Conservation (phyloP, 2,113 vertebrate genomes). For the Myiopsitta monachus region DNA sequence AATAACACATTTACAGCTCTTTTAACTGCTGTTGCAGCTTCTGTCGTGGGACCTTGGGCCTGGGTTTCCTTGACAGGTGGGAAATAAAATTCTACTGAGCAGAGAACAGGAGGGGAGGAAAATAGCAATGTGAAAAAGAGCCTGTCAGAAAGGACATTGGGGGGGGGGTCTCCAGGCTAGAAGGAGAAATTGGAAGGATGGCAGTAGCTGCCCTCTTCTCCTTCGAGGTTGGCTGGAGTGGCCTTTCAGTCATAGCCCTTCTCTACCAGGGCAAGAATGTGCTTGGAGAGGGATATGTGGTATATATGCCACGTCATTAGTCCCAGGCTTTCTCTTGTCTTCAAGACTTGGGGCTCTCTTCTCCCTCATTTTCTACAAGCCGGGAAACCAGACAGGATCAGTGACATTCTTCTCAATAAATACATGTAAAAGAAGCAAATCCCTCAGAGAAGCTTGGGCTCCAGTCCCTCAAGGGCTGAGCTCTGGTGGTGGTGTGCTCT, state of each 20-base stretch:
- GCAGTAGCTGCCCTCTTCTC: neutral
- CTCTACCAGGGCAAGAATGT: neutral
- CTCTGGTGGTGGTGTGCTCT: neutral
- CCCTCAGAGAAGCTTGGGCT: neutral
- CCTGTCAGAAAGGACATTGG: neutral
- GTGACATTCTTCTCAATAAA: neutral
- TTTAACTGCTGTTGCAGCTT: neutral
- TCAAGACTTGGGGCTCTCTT: neutral
- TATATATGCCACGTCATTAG: rapidly evolving
- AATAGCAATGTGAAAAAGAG: neutral
- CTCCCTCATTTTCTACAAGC: neutral
- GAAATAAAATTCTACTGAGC: neutral
- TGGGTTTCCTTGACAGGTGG: neutral
- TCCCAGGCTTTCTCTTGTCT: rapidly evolving
- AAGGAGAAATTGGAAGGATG: neutral
- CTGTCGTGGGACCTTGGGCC: neutral
- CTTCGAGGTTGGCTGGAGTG: neutral
- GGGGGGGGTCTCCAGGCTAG: neutral
- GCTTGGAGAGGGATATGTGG: rapidly evolving
- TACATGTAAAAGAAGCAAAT: neutral
- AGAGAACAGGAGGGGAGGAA: neutral
- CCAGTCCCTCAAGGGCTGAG: neutral
- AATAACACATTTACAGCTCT: neutral
- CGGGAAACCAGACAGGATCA: neutral
- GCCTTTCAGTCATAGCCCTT: neutral